A percentile compares a stretch with the other conserved stretches of the same genome.
phyloP scores from a whole-genome alignment of 2,113 vertebrate species.

The Oophaga pumilio region DNA sequence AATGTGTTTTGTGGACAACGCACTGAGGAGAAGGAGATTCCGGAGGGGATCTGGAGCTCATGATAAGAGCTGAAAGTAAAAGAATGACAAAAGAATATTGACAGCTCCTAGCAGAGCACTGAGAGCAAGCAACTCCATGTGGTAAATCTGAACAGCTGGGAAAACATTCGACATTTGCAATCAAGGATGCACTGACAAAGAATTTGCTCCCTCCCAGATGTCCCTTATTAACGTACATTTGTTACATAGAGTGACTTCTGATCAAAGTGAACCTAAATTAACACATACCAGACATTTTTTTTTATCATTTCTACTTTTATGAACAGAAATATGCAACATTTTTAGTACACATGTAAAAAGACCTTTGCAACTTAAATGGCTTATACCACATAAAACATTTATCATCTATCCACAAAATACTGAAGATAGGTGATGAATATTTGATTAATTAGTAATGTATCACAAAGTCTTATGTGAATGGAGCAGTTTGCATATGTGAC shows the following conservation, averaged over 20 bases:
- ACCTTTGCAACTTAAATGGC: too few relatives aligned
- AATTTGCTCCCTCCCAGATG: not conserved
- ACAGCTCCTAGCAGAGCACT: not conserved
- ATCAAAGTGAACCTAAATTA: not conserved
- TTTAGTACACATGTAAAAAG: too few relatives aligned
- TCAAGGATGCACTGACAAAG: not conserved
- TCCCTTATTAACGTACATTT: not conserved
- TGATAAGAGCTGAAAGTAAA: conserved; percentile 26
- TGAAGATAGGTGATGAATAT: too few relatives aligned
- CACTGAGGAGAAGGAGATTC: conserved; percentile 19
- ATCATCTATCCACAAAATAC: too few relatives aligned
- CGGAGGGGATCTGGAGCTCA: conserved; percentile 32
- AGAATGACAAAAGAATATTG: not conserved
- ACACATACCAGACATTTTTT: too few relatives aligned
- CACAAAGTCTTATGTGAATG: too few relatives aligned
- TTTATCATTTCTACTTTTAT: too few relatives aligned
- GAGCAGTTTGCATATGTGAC: too few relatives aligned
- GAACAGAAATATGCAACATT: too few relatives aligned
- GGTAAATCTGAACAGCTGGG: conserved; percentile 16
- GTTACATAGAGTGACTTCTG: not conserved
- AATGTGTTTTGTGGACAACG: conserved; percentile 15
- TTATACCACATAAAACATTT: too few relatives aligned
- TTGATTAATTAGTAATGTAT: too few relatives aligned
- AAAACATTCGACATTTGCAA: conserved; percentile 13
- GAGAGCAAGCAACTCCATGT: not conserved